Evolutionary conservation across 2,888 invertebrate species (phyloP).

Genomic region (Mactromeris polynyma): DNA sequence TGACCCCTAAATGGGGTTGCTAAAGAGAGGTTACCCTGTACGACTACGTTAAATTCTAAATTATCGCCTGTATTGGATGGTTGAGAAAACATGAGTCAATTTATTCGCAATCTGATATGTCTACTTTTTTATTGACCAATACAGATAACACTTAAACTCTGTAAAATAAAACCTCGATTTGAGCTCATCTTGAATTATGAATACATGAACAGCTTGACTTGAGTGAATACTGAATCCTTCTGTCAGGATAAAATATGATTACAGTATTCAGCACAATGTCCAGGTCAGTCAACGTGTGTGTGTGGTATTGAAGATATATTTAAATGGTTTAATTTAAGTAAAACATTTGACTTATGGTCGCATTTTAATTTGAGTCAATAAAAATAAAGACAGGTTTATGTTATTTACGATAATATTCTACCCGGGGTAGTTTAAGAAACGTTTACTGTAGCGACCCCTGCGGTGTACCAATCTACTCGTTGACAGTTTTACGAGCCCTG

Average conservation of each 20-base stretch:
- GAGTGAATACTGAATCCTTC: not conserved
- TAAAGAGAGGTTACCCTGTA: too few species aligned
- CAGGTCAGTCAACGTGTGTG: not conserved
- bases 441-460: not conserved
- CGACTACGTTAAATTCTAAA: not conserved
- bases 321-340: not conserved
- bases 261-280: not conserved
- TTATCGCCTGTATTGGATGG: not conserved
- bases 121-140: not conserved
- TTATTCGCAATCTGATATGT: not conserved
- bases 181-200: not conserved
- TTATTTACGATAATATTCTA: conserved; percentile 1
- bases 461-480: not conserved
- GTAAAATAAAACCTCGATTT: not conserved
- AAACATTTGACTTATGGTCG: conserved; percentile 4
- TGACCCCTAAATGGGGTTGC: too few species aligned
- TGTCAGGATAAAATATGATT: not conserved
- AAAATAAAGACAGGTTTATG: conserved; percentile 4
- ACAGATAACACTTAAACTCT: not conserved
- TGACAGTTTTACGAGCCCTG: conserved; percentile 8
- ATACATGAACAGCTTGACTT: not conserved
- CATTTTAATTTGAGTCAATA: conserved; percentile 14
- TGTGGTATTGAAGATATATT: not conserved
- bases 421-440: not conserved
- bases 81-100: not conserved